These are phyloP conservation scores for Meriones psammophilus DNA, from an alignment of 2,797 vertebrate genomes.

Conservation along the genomic window DNA sequence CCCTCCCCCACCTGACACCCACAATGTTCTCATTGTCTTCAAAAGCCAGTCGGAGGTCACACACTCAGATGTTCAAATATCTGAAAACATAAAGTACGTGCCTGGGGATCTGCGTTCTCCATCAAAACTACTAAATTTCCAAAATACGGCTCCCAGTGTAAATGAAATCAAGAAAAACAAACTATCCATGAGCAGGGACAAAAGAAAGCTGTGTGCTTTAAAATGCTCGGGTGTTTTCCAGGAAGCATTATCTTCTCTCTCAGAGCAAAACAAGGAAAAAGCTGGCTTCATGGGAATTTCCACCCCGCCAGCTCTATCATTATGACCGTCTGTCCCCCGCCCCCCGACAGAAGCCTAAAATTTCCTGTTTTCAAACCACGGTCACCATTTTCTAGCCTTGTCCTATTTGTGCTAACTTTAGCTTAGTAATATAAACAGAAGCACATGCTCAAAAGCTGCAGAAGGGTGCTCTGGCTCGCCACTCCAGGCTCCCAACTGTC, in stretches of 20 bases:
- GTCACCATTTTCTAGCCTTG: conserved; percentile 93
- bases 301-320: conserved; percentile 97
- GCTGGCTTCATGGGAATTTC: conserved; percentile 97
- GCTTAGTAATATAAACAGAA: conserved; percentile 90
- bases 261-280: conserved; percentile 92
- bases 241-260: conserved; percentile 93
- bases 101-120: conserved; percentile 37
- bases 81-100: conserved; percentile 22
- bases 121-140: conserved; percentile 69
- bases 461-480: conserved; percentile 15
- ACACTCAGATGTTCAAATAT: not conserved
- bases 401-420: conserved; percentile 92
- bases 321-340: conserved; percentile 97
- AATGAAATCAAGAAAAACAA: conserved; percentile 83
- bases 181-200: conserved; percentile 78
- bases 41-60: conserved; percentile 27
- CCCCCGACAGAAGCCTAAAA: conserved; percentile 95
- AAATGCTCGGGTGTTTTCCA: conserved; percentile 92
- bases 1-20: not conserved
- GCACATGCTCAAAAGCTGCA: conserved; percentile 85
- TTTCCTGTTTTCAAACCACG: conserved; percentile 99
- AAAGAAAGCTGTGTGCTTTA: conserved; percentile 82
- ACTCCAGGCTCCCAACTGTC: conserved; percentile 46
- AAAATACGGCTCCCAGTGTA: conserved; percentile 60
- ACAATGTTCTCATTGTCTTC: conserved; percentile 24